Base-by-base conservation (phyloP, 1,140 invertebrate genomes). In the Nymphalis io region DNA sequence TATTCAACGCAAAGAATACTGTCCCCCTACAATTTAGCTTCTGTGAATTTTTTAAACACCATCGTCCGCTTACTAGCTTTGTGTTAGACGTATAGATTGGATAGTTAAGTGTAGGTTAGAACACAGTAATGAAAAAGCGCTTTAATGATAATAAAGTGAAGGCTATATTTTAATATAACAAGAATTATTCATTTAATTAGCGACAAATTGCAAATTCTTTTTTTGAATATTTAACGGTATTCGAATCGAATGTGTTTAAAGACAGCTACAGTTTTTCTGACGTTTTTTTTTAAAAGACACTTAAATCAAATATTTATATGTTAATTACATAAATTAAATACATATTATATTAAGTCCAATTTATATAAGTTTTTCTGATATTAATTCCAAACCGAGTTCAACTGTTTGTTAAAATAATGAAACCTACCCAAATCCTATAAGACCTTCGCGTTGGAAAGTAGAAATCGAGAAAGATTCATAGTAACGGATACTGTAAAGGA, bases 361-460 rank as follows among this genome's bases (percentile, higher is more conserved):
- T 33, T 33, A 8, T 8, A 8, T 33, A 8, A 33, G 10, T 33
- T 33, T 8, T 33, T 33, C 27, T 33, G 27, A 33, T 8, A 33
- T 8, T 33, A 33, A 33, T 33, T 33, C 27, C 27, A 33, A 44
- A 44, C 13, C 40, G 18, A 27, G 20, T 11, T 20, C 3, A 59
- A 59, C 23, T 18, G 11, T 40, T 2, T 40, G 18, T 59, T 15
- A 39, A 11, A 59, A 59, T 21, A 21, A 62, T 33, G 20, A 48
- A 33, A 33, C 23, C 23, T 23, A 62, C 21, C 42, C 20, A 63
- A 18, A 53, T 51, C 46, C 58, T 60, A 42, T 33, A 10, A 63
- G 60, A 51, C 60, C 60, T 63, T 63, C 60, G 12, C 8, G 18
- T n/a, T 63, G n/a, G 60, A 63, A 63, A 63, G 60, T 63, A 63